Percentiles rank a stretch among this genome's conserved stretches.
Conservation (phyloP, 2,888 invertebrate species). For the Bedellia somnulentella region DNA sequence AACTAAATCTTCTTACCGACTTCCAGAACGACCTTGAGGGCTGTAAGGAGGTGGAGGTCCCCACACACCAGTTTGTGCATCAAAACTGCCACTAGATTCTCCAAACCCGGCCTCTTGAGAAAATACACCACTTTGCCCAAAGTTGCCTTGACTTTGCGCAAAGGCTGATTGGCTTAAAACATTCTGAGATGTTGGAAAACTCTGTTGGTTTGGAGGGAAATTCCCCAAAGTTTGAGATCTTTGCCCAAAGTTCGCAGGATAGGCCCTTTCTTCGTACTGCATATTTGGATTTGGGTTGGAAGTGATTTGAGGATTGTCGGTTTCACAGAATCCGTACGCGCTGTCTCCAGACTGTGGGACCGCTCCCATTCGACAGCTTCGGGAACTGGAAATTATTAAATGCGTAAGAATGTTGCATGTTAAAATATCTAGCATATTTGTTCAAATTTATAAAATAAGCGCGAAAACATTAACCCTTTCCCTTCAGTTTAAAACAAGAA, state of each 20-base stretch:
- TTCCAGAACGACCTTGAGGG: conserved; percentile 65
- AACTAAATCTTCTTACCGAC: no score
- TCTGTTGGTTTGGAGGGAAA: conserved; percentile 4
- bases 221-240: conserved; percentile 13
- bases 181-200: conserved; percentile 9
- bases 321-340: conserved; percentile 75
- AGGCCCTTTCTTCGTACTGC: conserved; percentile 24
- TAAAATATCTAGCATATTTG: no score
- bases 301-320: conserved; percentile 20
- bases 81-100: conserved; percentile 58
- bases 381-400: conserved; percentile 27
- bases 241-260: conserved; percentile 18
- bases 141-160: conserved; percentile 10
- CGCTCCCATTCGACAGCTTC: conserved; percentile 64
- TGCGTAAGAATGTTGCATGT: no score
- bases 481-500: no score
- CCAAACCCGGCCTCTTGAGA: conserved; percentile 58
- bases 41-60: conserved; percentile 90
- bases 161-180: conserved; percentile 13
- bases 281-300: conserved; percentile 14
- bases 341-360: conserved; percentile 74
- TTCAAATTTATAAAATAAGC: no score
- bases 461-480: no score
- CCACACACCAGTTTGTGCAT: conserved; percentile 67
- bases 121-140: conserved; percentile 24